phyloP scores from a whole-genome alignment of 2,113 vertebrate genomes.

The Pseudorectes ferrugineus region DNA sequence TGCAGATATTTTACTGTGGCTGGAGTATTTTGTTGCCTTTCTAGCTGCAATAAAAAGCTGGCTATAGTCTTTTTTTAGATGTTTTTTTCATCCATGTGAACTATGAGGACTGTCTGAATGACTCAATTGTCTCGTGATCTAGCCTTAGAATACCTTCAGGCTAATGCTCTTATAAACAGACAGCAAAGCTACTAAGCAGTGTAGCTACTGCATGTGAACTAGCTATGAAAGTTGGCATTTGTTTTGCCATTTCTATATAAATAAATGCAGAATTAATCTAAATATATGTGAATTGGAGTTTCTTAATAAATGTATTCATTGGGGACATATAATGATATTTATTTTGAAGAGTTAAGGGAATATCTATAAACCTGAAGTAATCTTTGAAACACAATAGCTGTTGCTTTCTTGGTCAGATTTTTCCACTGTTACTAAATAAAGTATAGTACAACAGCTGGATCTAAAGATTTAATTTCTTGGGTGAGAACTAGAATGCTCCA shows the following conservation, averaged over 20 bases:
- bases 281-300: background rate
- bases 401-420: background rate
- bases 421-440: background rate
- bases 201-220: background rate
- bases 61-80: background rate
- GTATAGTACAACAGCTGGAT: background rate
- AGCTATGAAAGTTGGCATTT: background rate
- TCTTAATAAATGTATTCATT: background rate
- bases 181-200: background rate
- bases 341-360: background rate
- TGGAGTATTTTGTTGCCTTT: background rate
- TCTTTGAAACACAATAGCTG: background rate
- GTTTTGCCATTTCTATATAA: background rate
- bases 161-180: background rate
- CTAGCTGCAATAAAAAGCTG: background rate
- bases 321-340: background rate
- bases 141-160: background rate
- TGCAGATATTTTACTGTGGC: background rate
- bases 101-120: background rate
- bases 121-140: background rate
- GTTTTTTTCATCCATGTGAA: background rate
- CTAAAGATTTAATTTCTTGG: background rate
- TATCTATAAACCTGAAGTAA: background rate
- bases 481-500: background rate
- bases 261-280: background rate